Percentiles rank a stretch among this genome's conserved stretches.
Conservation (phyloP, 2,113 vertebrate species). For the Ageneiosus marmoratus region DNA sequence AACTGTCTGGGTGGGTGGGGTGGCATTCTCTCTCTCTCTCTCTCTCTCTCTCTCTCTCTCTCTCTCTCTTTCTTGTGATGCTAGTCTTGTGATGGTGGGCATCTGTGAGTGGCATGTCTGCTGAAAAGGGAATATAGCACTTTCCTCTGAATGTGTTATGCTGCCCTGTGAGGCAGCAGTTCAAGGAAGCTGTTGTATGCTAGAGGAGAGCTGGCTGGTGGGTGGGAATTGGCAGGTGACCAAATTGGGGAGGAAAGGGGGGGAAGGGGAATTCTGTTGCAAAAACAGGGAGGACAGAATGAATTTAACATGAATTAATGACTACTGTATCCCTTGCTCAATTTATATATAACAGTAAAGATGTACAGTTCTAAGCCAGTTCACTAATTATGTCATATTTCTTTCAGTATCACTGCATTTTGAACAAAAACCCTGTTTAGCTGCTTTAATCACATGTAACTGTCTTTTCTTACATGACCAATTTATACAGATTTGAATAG, state of each 20-base stretch:
- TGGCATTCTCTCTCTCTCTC: neutral
- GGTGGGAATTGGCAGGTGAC: neutral
- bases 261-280: neutral
- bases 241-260: neutral
- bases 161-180: neutral
- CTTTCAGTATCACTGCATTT: neutral
- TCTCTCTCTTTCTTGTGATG: neutral
- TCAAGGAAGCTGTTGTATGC: neutral
- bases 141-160: neutral
- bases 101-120: neutral
- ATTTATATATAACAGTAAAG: neutral
- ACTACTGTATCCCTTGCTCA: neutral
- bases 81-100: neutral
- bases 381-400: neutral
- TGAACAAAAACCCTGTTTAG: neutral
- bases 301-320: neutral
- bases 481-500: neutral
- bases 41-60: neutral
- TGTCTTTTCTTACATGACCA: neutral
- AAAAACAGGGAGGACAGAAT: neutral
- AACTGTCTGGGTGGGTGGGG: neutral
- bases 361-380: neutral
- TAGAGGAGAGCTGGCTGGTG: neutral
- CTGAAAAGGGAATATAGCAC: neutral
- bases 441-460: neutral